These are phyloP conservation scores for Yasuhikotakia modesta DNA, from an alignment of 2,797 vertebrate genomes.

Conservation along the genomic window DNA sequence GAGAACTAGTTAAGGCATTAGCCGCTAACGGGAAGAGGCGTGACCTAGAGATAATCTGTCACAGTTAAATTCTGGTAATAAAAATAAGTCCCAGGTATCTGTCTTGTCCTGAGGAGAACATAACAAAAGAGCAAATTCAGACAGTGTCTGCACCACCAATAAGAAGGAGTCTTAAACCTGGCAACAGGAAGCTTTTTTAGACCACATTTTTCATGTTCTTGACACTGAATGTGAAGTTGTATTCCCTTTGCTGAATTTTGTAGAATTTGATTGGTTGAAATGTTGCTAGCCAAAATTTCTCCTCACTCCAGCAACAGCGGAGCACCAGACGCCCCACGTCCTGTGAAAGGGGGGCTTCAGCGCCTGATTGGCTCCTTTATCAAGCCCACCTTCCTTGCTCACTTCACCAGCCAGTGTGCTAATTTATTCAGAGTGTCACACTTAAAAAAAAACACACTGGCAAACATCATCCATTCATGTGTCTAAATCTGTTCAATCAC, in stretches of 20 bases:
- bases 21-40: conserved; percentile 11
- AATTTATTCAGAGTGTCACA: conserved; percentile 65
- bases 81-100: conserved; percentile 45
- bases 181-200: conserved; percentile 61
- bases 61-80: conserved; percentile 32
- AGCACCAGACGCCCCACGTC: conserved; percentile 60
- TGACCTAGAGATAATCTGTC: conserved; percentile 41
- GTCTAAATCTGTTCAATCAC: too few species aligned
- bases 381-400: conserved; percentile 61
- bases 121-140: conserved; percentile 56
- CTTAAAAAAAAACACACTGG: too few species aligned
- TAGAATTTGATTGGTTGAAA: conserved; percentile 76
- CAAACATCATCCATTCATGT: too few species aligned
- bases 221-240: conserved; percentile 77
- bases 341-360: conserved; percentile 65
- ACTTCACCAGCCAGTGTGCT: conserved; percentile 64
- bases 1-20: conserved; percentile 18
- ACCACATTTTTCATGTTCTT: conserved; percentile 67
- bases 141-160: conserved; percentile 32
- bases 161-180: conserved; percentile 59
- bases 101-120: conserved; percentile 21
- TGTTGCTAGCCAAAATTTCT: conserved; percentile 77
- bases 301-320: conserved; percentile 70
- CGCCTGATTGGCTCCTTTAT: conserved; percentile 72
- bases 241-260: conserved; percentile 70